These are phyloP conservation scores for Zaprionus ornatus DNA, from an alignment of 1,140 invertebrate species.

Conservation along the genomic window DNA sequence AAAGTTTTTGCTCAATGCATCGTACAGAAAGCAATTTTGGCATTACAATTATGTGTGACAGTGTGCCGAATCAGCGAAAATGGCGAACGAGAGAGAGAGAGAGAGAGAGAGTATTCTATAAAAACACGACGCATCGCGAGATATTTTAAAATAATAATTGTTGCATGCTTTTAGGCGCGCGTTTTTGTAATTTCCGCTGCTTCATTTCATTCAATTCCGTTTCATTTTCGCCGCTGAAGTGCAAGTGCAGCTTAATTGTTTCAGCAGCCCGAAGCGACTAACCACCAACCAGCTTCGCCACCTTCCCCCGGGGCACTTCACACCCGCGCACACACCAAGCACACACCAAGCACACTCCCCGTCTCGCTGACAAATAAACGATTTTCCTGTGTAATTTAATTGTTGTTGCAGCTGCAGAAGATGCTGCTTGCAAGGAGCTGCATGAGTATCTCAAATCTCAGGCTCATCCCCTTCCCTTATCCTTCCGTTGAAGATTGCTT, in stretches of 20 bases:
- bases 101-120: no score
- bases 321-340: no score
- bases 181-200: conserved; percentile 38
- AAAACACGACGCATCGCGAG: not conserved
- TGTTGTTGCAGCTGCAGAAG: conserved; percentile 43
- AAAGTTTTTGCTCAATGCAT: not conserved
- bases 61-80: conserved; percentile 4
- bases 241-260: conserved; percentile 62
- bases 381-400: conserved; percentile 53
- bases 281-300: not conserved
- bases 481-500: conserved; percentile 4
- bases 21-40: not conserved
- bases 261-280: conserved; percentile 11
- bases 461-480: not conserved
- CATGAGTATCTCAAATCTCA: conserved; percentile 18
- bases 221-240: conserved; percentile 13
- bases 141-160: conserved; percentile 67
- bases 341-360: no score
- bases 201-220: conserved; percentile 38
- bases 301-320: not conserved
- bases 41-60: not conserved
- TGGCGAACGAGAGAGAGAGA: not conserved
- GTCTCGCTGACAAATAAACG: not conserved
- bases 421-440: conserved; percentile 2
- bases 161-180: conserved; percentile 59